Evolutionary conservation across 2,113 vertebrate genomes (phyloP).

Genomic region (Apodemus speciosus): DNA sequence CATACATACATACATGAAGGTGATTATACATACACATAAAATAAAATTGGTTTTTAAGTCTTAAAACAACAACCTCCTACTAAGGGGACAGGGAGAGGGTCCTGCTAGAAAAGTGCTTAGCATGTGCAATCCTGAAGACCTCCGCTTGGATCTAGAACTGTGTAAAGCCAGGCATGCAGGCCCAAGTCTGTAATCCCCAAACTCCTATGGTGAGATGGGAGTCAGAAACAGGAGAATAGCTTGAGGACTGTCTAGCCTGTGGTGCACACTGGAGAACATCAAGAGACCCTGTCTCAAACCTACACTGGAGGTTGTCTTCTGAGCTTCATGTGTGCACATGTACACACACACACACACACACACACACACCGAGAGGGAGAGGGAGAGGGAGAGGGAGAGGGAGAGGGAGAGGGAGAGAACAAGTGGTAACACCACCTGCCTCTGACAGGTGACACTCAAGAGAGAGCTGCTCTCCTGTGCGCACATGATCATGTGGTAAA

Average conservation of each 20-base stretch:
- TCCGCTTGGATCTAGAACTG: background rate
- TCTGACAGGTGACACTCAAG: background rate
- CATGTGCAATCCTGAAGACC: background rate
- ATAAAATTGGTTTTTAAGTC: background rate
- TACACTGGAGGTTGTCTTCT: background rate
- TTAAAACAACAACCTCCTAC: background rate
- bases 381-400: too few relatives aligned
- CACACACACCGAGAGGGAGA: background rate
- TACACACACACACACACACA: background rate
- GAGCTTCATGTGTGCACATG: background rate
- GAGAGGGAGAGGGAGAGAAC: too few relatives aligned
- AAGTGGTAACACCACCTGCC: too few relatives aligned
- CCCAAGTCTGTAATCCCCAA: background rate
- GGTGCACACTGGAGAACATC: background rate
- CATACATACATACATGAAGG: background rate
- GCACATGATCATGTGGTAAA: background rate
- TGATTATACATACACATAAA: background rate
- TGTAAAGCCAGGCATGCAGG: background rate
- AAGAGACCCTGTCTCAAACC: background rate
- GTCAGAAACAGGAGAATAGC: background rate
- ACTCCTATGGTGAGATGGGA: background rate
- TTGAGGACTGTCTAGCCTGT: background rate
- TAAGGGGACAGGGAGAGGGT: background rate
- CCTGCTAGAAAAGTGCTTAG: background rate
- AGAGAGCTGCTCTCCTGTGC: background rate